Base-by-base conservation (phyloP, 2,888 invertebrate genomes). In the Callyntrura guangdongensis region DNA sequence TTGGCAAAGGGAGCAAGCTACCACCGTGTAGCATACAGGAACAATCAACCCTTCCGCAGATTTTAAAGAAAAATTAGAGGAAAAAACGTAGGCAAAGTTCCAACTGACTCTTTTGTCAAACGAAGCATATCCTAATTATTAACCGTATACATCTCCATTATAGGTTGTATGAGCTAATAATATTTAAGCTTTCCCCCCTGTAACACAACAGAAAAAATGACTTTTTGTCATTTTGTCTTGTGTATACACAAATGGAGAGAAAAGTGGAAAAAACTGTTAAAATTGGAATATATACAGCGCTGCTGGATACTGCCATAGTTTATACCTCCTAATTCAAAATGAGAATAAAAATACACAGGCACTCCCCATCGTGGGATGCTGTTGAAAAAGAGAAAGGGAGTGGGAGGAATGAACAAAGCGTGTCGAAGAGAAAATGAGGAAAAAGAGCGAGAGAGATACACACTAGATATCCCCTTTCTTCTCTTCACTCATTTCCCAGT, bases 51-150 rank as follows among this genome's bases (percentile, higher is more conserved):
- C 69, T 69, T 69, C 17, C 27, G 2, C 56, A 4, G 56, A 1
- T 67, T 67, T 69, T 69, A 79, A 56, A 20, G 22, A 81, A 87
- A 87, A 87, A 81, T 87, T 69, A 81, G 25, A 67, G 67, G 22
- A 47, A 36, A n/a, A 64, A 47, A 64, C 17, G 9, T 45, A 86
- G 67, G 47, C 53, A 86, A 74, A 22, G 47, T 79, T 67, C 79
- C 79, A 87, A 74, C 82, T 81, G 72, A 45, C 47, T 82, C 77
- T 79, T 87, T 83, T 84, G 77, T 85, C 67, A 89, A 85, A 85
- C 89, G 89, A 85, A 67, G 85, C 89, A 81, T 89, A 85, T 84
- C 85, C 79, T 89, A 14, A 88, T 85, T 85, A 89, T 77, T 85
- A 84, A 77, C 89, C 12, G 36, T 74, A 67, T 77, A 49, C 61